Evolutionary conservation across 2,888 invertebrate genomes (phyloP), one percentile per base, ranked within the genome.

Genomic region (Heliconius sara): DNA sequence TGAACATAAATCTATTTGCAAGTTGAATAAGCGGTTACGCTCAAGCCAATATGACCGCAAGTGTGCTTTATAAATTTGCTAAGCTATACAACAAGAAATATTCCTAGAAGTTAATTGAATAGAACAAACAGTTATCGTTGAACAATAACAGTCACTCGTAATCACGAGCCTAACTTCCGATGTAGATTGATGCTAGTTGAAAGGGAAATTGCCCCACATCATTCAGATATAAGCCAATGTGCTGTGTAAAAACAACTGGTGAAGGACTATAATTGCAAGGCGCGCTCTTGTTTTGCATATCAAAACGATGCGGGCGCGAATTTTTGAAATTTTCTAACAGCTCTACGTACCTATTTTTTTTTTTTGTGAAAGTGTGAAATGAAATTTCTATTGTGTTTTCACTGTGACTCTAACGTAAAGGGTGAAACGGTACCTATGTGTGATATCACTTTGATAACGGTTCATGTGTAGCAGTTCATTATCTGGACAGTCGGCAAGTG

Each of bases 181-280:
- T 87, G 85, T 86, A 85, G 86, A 89, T 90, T 88, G 87, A 85
- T 81, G 81, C 79, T 83, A 83, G 84, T 81, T 85, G 85, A 88
- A 89, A 89, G 85, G 85, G 85, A 87, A 89, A 90, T 89, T 86
- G 86, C 87, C 87, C 86, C 83, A 78, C 85, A 88, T 73, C 89
- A 82, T 79, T 81, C 75, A 81, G 80, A 81, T 82, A 78, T 78
- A 75, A 70, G 27, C 66, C 39, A 79, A 82, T 82, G 72, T 79
- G 77, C 70, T 34, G 73, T 67, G 47, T 81, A 79, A 70, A 74
- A 30, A 60, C 43, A 25, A 76, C 52, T 27, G 60, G 39, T 30
- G 65, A 76, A 76, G 76, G 68, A 78, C 73, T 68, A 78, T 39
- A 76, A 81, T 76, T 70, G 81, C n/a, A 34, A 73, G 27, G 19